These are phyloP conservation scores for Leptinotarsa undecemlineata DNA, from an alignment of 1,140 invertebrate species.

Conservation along the genomic window DNA sequence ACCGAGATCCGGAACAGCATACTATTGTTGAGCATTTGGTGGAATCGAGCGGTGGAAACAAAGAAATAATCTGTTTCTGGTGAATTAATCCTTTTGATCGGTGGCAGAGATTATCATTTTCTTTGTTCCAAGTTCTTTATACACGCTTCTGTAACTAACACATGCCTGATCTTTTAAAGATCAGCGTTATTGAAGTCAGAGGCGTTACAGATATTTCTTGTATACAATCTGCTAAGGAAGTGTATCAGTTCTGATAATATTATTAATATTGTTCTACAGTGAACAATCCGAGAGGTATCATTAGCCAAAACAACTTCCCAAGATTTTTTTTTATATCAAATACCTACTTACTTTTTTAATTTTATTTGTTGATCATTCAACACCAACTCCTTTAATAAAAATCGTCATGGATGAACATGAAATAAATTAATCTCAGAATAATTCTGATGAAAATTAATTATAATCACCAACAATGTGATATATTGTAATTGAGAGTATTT, in stretches of 20 bases:
- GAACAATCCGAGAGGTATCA: too few species aligned
- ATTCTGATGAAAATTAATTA: too few species aligned
- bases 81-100: slow-evolving; percentile 47
- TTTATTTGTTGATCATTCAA: too few species aligned
- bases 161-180: slow-evolving; percentile 48
- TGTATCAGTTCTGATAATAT: background rate
- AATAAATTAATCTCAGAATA: too few species aligned
- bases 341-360: too few species aligned
- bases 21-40: slow-evolving; percentile 4
- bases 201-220: slow-evolving; percentile 9
- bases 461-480: too few species aligned
- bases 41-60: slow-evolving; percentile 27
- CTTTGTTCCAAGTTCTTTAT: slow-evolving; percentile 41
- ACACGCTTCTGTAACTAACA: slow-evolving; percentile 45
- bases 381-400: too few species aligned
- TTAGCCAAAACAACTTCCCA: too few species aligned
- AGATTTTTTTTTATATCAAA: too few species aligned
- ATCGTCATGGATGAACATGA: too few species aligned
- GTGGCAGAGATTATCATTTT: slow-evolving; percentile 42
- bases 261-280: too few species aligned
- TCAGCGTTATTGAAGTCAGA: slow-evolving; percentile 41
- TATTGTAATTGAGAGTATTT: too few species aligned
- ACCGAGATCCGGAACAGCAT: slow-evolving; percentile 1
- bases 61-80: slow-evolving; percentile 45
- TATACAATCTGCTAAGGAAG: background rate